These are phyloP conservation scores for Campopleginae sp. DNA, from an alignment of 2,888 invertebrate genomes.

Conservation along the genomic window DNA sequence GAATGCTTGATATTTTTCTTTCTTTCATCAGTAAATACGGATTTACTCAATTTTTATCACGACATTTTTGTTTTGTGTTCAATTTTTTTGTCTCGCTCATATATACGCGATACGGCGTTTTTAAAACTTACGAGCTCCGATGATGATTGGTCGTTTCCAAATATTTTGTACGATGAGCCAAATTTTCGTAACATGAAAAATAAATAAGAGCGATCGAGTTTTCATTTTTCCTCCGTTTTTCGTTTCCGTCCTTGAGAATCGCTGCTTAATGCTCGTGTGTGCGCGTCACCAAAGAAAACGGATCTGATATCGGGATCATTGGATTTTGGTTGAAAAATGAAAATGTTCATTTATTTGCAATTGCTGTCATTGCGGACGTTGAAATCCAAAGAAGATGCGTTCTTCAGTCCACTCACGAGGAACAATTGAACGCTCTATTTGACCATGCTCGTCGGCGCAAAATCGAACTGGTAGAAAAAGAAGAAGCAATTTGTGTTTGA, in stretches of 20 bases:
- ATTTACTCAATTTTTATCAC: background rate
- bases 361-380: slow-evolving; percentile 16
- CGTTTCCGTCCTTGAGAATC: slow-evolving; percentile 5
- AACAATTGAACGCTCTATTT: slow-evolving; percentile 37
- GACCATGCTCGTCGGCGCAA: slow-evolving; percentile 4
- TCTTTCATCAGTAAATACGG: background rate
- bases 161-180: background rate
- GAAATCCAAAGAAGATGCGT: slow-evolving; percentile 17
- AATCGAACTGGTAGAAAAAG: background rate
- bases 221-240: background rate
- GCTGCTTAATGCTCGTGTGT: background rate
- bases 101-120: background rate
- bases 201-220: background rate
- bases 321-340: slow-evolving; percentile 2
- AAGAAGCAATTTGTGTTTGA: background rate
- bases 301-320: slow-evolving; percentile 21
- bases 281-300: slow-evolving; percentile 43
- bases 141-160: background rate
- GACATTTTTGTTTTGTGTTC: background rate
- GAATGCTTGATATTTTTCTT: background rate
- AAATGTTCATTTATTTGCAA: slow-evolving; percentile 27
- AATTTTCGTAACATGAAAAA: background rate
- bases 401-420: background rate
- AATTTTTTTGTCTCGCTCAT: slow-evolving; percentile 7
- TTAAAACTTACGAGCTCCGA: background rate